Evolutionary conservation across 2,797 vertebrate species (phyloP).

Genomic region (Aeoliscus strigatus): DNA sequence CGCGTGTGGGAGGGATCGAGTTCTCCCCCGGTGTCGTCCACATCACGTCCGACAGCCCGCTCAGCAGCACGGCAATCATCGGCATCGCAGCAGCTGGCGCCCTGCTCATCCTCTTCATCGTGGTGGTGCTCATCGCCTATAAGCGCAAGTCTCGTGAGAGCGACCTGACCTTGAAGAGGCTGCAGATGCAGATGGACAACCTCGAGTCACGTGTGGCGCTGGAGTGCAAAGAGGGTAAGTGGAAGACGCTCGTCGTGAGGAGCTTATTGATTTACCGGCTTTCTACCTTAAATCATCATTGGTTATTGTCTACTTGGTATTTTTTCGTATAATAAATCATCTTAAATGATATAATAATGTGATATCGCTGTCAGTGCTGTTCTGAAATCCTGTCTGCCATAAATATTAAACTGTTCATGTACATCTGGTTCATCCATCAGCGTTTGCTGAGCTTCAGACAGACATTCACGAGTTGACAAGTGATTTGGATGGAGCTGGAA

Average conservation of each 20-base stretch:
- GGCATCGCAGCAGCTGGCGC: constrained; percentile 95
- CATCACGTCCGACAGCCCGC: constrained; percentile 91
- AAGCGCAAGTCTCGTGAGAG: constrained; percentile 96
- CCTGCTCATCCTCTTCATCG: constrained; percentile 95
- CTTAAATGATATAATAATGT: no score
- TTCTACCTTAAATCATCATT: no score
- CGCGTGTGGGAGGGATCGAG: constrained; percentile 89
- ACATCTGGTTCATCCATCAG: no score
- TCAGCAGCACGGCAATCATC: constrained; percentile 92
- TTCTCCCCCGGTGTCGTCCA: constrained; percentile 91
- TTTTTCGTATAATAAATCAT: no score
- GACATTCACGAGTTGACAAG: constrained; percentile 97
- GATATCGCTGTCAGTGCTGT: no score
- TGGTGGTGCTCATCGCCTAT: constrained; percentile 97
- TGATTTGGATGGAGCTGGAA: constrained; percentile 90
- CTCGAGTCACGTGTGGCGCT: constrained; percentile 94
- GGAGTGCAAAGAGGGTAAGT: constrained; percentile 95
- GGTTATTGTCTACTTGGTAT: no score
- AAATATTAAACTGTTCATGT: no score
- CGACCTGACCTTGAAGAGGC: constrained; percentile 93
- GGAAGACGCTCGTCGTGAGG: no score
- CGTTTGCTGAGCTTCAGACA: constrained; percentile 95
- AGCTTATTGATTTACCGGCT: no score
- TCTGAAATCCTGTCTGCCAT: no score
- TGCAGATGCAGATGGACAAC: constrained; percentile 99